Evolutionary conservation across 1,140 invertebrate genomes (phyloP).

Genomic region (Goniozus legneri): DNA sequence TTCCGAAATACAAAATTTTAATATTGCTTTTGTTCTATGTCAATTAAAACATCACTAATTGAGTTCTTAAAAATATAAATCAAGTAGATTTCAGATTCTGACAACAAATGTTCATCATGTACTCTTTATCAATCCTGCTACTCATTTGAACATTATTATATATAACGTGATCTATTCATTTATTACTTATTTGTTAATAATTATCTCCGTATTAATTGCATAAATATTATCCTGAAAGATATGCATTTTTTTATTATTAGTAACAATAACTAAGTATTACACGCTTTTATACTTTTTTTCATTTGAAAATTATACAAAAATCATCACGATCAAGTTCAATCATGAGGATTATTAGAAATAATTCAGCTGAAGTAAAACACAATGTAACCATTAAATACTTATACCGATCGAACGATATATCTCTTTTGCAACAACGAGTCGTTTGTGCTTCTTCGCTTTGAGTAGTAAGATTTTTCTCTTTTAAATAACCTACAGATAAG

Average conservation of each 20-base stretch:
- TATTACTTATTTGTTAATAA: slow-evolving; percentile 26
- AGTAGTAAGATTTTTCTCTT: too few species aligned
- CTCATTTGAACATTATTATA: slow-evolving; percentile 11
- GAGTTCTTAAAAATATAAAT: slow-evolving; percentile 1
- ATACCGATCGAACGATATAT: too few species aligned
- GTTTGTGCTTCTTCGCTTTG: too few species aligned
- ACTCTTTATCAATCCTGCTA: slow-evolving; percentile 11
- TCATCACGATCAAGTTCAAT: too few species aligned
- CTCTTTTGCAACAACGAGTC: too few species aligned
- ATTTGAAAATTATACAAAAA: too few species aligned
- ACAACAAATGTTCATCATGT: slow-evolving; percentile 6
- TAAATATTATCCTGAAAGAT: slow-evolving; percentile 28
- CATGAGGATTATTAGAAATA: too few species aligned
- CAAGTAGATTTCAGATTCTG: background rate
- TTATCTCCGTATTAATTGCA: slow-evolving; percentile 24
- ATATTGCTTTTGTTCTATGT: background rate
- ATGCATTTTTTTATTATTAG: slow-evolving; percentile 30
- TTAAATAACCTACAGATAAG: too few species aligned
- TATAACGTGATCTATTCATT: slow-evolving; percentile 22
- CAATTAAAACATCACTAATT: slow-evolving; percentile 6
- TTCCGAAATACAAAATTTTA: slow-evolving; percentile 3
- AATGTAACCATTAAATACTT: too few species aligned
- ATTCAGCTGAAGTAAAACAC: too few species aligned
- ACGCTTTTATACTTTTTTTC: too few species aligned
- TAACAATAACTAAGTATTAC: slow-evolving; percentile 19